phyloP scores from a whole-genome alignment of 2,797 vertebrate species.

The Cuculus canorus region DNA sequence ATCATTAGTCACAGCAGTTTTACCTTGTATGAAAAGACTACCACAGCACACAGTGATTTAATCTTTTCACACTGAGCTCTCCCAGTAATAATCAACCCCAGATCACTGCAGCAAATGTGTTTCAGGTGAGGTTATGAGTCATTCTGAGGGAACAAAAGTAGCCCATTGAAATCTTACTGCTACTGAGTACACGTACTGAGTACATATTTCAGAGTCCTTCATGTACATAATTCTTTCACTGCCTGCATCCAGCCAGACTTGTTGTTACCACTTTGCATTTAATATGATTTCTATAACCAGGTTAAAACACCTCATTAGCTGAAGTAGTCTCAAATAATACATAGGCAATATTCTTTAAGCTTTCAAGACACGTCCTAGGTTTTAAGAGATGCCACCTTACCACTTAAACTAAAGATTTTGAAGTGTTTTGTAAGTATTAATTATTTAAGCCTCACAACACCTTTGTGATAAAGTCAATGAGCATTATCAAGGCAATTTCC shows the following conservation, averaged over 20 bases:
- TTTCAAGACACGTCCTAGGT: background rate
- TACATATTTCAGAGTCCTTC: background rate
- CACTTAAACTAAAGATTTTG: background rate
- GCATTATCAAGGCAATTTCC: background rate
- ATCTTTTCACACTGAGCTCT: constrained; percentile 11
- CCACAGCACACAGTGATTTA: background rate
- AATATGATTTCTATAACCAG: background rate
- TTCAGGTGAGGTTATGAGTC: constrained; percentile 23
- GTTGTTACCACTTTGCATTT: background rate
- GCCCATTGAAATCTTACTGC: background rate
- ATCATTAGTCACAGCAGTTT: background rate
- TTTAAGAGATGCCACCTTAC: background rate
- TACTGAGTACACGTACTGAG: background rate
- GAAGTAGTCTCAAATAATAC: background rate
- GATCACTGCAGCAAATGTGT: background rate
- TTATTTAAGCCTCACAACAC: background rate
- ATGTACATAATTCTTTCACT: background rate
- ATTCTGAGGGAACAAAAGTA: background rate
- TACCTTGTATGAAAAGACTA: background rate
- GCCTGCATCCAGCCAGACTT: background rate
- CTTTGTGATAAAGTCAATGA: background rate
- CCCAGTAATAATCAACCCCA: background rate
- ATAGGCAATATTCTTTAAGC: background rate
- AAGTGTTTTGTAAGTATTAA: background rate
- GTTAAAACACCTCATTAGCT: background rate